A percentile compares a stretch with the other conserved stretches of the same genome.
Evolutionary conservation across 2,113 vertebrate genomes (phyloP).

Genomic region (Cyanistes caeruleus): DNA sequence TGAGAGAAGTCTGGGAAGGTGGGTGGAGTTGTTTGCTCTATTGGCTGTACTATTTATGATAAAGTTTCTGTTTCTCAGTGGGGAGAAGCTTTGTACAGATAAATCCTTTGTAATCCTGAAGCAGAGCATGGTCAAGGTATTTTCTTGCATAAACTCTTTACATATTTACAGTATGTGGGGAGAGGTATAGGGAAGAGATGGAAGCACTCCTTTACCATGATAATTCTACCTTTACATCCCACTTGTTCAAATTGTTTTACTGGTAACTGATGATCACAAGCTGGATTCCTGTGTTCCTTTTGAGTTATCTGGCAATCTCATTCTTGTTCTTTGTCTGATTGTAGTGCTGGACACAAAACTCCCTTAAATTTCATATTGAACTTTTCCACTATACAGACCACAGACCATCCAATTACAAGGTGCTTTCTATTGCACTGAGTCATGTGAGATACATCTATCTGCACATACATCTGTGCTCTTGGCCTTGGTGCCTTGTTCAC

Average conservation of each 20-base stretch:
- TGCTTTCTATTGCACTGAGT: not conserved
- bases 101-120: not conserved
- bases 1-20: not conserved
- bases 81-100: not conserved
- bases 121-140: not conserved
- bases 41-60: not conserved
- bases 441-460: no score
- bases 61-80: not conserved
- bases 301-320: rapidly evolving
- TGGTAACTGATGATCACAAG: not conserved
- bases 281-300: not conserved
- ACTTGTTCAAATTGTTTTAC: not conserved
- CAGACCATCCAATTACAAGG: not conserved
- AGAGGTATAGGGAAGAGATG: not conserved
- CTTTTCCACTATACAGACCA: not conserved
- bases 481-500: not conserved
- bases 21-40: not conserved
- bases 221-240: not conserved
- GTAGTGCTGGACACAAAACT: not conserved
- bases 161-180: not conserved
- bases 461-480: not conserved
- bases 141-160: not conserved
- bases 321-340: not conserved
- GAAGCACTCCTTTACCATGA: not conserved
- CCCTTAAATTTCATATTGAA: not conserved